Conservation (phyloP, 2,888 invertebrate genomes). For the Lomographa bimaculata region DNA sequence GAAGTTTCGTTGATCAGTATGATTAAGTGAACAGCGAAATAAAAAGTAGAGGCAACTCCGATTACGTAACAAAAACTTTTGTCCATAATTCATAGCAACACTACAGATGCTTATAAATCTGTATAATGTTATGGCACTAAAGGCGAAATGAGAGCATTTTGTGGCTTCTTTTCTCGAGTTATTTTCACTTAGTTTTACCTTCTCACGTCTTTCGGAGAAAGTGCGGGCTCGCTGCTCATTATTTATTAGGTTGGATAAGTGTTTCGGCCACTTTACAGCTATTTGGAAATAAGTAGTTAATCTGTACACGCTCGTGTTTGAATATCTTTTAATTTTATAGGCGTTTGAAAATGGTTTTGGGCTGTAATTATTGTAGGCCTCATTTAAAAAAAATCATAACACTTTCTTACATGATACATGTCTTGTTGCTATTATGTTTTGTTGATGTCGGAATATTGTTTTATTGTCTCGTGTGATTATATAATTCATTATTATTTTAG, state of each 20-base stretch:
- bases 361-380: too few relatives aligned
- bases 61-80: neutral
- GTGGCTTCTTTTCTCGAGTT: conserved; percentile 28
- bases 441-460: too few relatives aligned
- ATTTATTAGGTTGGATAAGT: conserved; percentile 34
- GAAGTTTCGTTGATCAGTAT: too few relatives aligned
- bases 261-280: conserved; percentile 30
- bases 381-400: too few relatives aligned
- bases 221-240: conserved; percentile 27
- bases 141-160: conserved; percentile 27
- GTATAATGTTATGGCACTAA: conserved; percentile 30
- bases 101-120: conserved; percentile 25
- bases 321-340: conserved; percentile 3
- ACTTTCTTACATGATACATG: too few relatives aligned
- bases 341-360: neutral
- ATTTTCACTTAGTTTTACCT: conserved; percentile 35
- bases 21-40: too few relatives aligned
- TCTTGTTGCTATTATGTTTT: too few relatives aligned
- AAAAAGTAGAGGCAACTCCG: too few relatives aligned
- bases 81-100: conserved; percentile 20
- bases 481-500: too few relatives aligned
- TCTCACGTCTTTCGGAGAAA: conserved; percentile 24
- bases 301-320: conserved; percentile 18
- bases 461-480: too few relatives aligned
- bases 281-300: conserved; percentile 29